These are phyloP conservation scores for Cryptus armator DNA, from an alignment of 2,888 invertebrate species.

Conservation along the genomic window DNA sequence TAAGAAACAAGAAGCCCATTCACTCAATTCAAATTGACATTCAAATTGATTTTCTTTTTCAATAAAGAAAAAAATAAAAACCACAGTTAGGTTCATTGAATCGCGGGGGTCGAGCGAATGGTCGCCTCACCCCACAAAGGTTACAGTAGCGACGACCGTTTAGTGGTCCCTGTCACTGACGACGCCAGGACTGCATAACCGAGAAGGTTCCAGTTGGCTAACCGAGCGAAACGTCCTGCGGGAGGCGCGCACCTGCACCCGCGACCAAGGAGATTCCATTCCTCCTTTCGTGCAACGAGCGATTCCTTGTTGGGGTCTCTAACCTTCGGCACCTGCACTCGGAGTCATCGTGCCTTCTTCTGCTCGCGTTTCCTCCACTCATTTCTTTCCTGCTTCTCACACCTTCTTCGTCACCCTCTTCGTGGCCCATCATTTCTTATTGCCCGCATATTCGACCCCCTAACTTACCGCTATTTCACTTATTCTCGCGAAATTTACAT, in stretches of 20 bases:
- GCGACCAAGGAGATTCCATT: slow-evolving; percentile 55
- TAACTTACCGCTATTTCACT: neutral
- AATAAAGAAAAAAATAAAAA: neutral
- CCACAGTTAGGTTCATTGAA: neutral
- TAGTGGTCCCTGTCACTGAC: slow-evolving; percentile 32
- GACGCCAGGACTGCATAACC: slow-evolving; percentile 43
- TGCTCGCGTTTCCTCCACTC: slow-evolving; percentile 9
- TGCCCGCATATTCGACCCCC: neutral
- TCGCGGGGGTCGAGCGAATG: slow-evolving; percentile 18
- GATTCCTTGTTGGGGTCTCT: slow-evolving; percentile 50
- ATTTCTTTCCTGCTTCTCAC: slow-evolving; percentile 27
- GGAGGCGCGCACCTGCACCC: slow-evolving; percentile 57
- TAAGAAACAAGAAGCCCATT: too few species aligned
- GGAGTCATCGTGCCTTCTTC: slow-evolving; percentile 34
- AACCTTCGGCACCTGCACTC: slow-evolving; percentile 56
- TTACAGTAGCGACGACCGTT: slow-evolving; percentile 19
- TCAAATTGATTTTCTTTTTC: neutral
- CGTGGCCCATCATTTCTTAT: neutral
- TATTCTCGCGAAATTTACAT: slow-evolving; percentile 13
- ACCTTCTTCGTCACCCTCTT: slow-evolving; percentile 6
- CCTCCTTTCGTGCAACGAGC: slow-evolving; percentile 45
- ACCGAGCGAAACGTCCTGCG: slow-evolving; percentile 57
- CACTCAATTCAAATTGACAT: too few species aligned
- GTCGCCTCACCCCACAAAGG: slow-evolving; percentile 25
- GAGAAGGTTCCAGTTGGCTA: slow-evolving; percentile 60